Conservation (phyloP, 1,140 invertebrate species). For the Tetragonula clypearis region DNA sequence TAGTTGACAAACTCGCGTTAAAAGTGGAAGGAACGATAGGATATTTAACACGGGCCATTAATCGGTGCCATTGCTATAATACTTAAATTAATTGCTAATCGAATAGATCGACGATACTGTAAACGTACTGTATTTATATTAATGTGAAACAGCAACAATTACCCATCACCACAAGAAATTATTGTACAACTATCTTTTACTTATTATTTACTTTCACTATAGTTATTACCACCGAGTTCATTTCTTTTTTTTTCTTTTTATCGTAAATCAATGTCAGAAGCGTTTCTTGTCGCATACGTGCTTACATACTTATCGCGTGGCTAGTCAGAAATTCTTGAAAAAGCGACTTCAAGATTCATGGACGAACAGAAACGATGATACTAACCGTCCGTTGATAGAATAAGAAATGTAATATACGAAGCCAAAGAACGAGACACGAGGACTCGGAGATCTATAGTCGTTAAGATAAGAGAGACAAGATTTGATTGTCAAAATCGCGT, state of each 20-base stretch:
- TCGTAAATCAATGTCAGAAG: neutral
- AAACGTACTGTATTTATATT: neutral
- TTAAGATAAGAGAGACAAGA: neutral
- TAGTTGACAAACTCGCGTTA: neutral
- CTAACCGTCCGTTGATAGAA: slow-evolving; percentile 15
- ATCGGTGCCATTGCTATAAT: slow-evolving; percentile 34
- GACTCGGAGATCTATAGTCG: neutral
- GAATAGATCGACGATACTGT: neutral
- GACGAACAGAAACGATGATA: no score
- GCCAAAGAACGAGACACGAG: slow-evolving; percentile 16
- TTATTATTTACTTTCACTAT: neutral
- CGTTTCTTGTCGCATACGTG: no score
- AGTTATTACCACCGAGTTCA: neutral
- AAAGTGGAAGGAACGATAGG: neutral
- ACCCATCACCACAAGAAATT: no score
- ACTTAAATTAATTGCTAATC: neutral
- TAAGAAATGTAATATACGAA: neutral
- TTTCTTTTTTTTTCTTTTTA: no score
- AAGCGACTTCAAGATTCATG: neutral
- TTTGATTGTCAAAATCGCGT: neutral
- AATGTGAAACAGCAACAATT: neutral
- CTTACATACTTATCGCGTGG: slow-evolving; percentile 25
- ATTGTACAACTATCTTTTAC: neutral
- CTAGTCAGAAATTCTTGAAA: slow-evolving; percentile 46
- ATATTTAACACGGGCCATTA: neutral